Evolutionary conservation across 2,888 invertebrate species (phyloP).

Genomic region (Drosophila differens): DNA sequence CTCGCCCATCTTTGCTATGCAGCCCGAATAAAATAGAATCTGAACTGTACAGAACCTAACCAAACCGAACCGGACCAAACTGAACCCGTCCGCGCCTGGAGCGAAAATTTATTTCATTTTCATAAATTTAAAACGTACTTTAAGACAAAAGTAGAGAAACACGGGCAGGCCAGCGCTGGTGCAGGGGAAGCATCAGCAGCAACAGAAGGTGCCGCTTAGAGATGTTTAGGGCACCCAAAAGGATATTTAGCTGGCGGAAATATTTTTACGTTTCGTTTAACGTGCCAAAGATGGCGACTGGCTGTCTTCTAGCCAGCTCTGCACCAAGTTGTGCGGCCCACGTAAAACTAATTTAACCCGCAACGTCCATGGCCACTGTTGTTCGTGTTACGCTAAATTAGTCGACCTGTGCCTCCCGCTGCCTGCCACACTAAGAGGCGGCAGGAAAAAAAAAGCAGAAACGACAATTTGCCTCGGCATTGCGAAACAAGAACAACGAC

Average conservation of each 20-base stretch:
- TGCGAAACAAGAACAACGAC: conserved; percentile 29
- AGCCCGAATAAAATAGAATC: conserved; percentile 32
- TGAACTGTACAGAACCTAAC: neutral
- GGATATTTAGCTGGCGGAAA: conserved; percentile 82
- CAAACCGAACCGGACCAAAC: conserved; percentile 3
- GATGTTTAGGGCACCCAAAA: conserved; percentile 77
- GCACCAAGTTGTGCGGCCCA: conserved; percentile 62
- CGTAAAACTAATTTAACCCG: conserved; percentile 80
- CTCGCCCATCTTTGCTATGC: conserved; percentile 65
- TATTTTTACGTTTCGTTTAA: conserved; percentile 84
- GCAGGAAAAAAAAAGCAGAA: conserved; percentile 11
- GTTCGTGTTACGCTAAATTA: conserved; percentile 78
- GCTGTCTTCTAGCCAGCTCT: conserved; percentile 16
- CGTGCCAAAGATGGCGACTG: conserved; percentile 72
- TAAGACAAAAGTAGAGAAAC: conserved; percentile 44
- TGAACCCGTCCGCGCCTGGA: conserved; percentile 65
- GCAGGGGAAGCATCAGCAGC: conserved; percentile 6
- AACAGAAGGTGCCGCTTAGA: conserved; percentile 65
- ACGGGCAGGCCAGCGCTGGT: neutral
- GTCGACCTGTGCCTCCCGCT: conserved; percentile 60
- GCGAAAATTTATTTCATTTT: conserved; percentile 74
- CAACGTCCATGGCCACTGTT: conserved; percentile 78
- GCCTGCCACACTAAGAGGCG: conserved; percentile 30
- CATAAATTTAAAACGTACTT: conserved; percentile 79
- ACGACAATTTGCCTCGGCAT: conserved; percentile 40